Evolutionary conservation across 2,888 invertebrate genomes (phyloP).

Genomic region (Cephalotes varians): DNA sequence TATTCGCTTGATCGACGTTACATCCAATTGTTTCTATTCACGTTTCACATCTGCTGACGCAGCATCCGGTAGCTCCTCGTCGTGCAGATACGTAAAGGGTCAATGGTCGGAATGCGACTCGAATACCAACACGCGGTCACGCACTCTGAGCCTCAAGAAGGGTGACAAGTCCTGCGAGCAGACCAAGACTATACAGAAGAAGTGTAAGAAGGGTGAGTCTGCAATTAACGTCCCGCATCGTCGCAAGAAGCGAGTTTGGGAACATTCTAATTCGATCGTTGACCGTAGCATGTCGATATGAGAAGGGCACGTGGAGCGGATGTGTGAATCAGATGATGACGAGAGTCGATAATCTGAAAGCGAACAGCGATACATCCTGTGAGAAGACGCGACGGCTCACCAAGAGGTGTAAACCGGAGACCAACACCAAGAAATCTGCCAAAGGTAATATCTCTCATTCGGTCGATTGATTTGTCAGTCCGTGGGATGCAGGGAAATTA

Average conservation of each 20-base stretch:
- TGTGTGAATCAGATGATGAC: conserved; percentile 94
- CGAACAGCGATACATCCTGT: conserved; percentile 93
- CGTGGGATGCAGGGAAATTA: neutral
- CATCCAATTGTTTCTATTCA: conserved; percentile 74
- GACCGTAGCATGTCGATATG: conserved; percentile 93
- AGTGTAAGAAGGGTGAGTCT: conserved; percentile 94
- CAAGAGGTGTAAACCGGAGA: conserved; percentile 92
- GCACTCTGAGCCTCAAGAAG: conserved; percentile 94
- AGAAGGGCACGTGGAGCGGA: conserved; percentile 95
- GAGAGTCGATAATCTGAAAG: conserved; percentile 93
- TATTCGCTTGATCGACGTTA: conserved; percentile 64
- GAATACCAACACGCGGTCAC: conserved; percentile 93
- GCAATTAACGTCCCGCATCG: neutral
- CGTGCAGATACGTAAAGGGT: conserved; percentile 95
- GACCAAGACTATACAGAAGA: conserved; percentile 95
- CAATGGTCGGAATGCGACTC: conserved; percentile 96
- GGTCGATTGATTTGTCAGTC: neutral
- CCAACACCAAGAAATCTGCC: conserved; percentile 81
- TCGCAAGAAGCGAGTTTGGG: neutral
- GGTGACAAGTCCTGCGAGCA: conserved; percentile 94
- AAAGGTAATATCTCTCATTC: conserved; percentile 77
- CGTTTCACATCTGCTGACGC: conserved; percentile 77
- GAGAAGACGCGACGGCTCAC: conserved; percentile 93
- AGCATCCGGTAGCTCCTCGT: conserved; percentile 86
- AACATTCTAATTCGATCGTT: neutral